A percentile compares a stretch with the other conserved stretches of the same genome.
Conservation (phyloP, 2,113 vertebrate species). For the Heliornis fulica region DNA sequence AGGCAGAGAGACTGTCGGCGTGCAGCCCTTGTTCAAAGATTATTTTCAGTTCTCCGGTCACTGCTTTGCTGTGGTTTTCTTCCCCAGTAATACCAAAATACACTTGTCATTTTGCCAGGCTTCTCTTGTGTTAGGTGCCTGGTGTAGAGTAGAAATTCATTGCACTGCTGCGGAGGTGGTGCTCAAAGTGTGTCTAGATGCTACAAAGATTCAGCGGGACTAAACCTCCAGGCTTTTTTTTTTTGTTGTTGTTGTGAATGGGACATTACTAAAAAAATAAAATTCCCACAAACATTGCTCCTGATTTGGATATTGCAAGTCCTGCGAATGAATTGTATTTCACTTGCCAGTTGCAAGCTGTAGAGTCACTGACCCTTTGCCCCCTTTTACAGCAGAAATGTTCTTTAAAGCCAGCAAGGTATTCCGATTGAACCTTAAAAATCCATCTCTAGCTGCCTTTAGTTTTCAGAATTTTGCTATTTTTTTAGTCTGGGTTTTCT, state of each 20-base stretch:
- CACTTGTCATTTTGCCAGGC: neutral
- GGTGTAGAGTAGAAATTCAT: neutral
- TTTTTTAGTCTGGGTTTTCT: neutral
- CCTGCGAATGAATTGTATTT: neutral
- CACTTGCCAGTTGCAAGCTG: neutral
- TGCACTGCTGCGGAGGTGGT: neutral
- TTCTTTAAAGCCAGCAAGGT: neutral
- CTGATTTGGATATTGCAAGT: neutral
- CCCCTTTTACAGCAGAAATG: neutral
- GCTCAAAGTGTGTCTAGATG: neutral
- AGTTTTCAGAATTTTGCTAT: neutral
- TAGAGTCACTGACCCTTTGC: neutral
- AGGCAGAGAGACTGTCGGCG: neutral
- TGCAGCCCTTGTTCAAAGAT: slow-evolving; percentile 4
- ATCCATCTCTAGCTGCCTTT: neutral
- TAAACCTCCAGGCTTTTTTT: neutral
- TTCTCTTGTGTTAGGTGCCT: neutral
- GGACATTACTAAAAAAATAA: neutral
- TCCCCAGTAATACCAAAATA: neutral
- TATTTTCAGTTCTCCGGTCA: slow-evolving; percentile 65
- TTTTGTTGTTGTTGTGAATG: neutral
- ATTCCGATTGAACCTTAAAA: neutral
- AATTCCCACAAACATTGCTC: neutral
- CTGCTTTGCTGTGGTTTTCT: slow-evolving; percentile 29
- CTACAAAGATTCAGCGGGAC: neutral